Conservation (phyloP, 2,888 invertebrate species). For the Blastobasis lacticolella region DNA sequence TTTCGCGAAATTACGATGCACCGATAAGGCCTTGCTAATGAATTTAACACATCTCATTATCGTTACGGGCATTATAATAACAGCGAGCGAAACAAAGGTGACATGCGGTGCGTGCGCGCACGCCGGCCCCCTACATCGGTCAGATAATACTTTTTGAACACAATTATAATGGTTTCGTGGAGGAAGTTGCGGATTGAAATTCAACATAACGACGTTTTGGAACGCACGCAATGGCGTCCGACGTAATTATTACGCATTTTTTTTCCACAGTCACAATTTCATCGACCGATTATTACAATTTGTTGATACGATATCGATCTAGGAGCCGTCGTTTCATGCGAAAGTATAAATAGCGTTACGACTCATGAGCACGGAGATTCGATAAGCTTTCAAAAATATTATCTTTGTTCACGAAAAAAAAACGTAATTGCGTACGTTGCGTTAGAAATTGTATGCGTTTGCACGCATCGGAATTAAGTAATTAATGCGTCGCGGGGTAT, state of each 20-base stretch:
- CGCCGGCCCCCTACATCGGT: slow-evolving; percentile 39
- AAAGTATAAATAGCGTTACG: slow-evolving; percentile 56
- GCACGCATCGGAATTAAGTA: slow-evolving; percentile 69
- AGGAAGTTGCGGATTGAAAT: slow-evolving; percentile 61
- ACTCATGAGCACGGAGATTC: slow-evolving; percentile 44
- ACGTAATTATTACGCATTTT: not conserved
- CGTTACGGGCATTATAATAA: slow-evolving; percentile 31
- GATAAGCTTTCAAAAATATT: slow-evolving; percentile 65
- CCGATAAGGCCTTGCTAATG: too few relatives aligned
- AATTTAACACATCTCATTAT: slow-evolving; percentile 33
- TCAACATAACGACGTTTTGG: slow-evolving; percentile 42
- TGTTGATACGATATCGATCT: slow-evolving; percentile 1
- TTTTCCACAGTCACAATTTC: not conserved
- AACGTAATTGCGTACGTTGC: slow-evolving; percentile 55
- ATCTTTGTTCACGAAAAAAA: slow-evolving; percentile 46
- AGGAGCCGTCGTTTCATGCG: slow-evolving; percentile 32
- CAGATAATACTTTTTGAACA: slow-evolving; percentile 26
- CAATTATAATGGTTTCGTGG: slow-evolving; percentile 25
- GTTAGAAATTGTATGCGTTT: slow-evolving; percentile 62
- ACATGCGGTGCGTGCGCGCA: slow-evolving; percentile 26
- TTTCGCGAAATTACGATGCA: too few relatives aligned
- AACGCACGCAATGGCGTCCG: slow-evolving; percentile 34
- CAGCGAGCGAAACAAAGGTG: slow-evolving; percentile 44
- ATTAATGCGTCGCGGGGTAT: slow-evolving; percentile 59
- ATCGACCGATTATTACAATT: not conserved